Evolutionary conservation across 2,888 invertebrate genomes (phyloP).

Genomic region (Laspeyria flexula): DNA sequence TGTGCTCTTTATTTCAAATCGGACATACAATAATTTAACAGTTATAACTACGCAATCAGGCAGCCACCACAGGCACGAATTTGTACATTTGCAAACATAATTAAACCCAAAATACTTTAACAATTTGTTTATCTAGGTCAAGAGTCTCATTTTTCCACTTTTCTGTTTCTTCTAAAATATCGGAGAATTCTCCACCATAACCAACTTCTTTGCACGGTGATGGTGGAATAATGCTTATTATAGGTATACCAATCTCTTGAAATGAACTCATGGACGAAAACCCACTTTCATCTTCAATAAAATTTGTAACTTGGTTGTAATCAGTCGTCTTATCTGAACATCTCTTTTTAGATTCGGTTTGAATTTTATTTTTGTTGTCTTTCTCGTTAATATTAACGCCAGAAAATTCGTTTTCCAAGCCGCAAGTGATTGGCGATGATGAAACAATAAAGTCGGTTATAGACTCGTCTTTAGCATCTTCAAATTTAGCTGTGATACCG

Average conservation of each 20-base stretch:
- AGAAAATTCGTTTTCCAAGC: slow-evolving; percentile 60
- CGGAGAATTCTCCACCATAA: slow-evolving; percentile 63
- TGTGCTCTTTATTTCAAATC: slow-evolving; percentile 29
- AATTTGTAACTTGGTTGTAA: slow-evolving; percentile 66
- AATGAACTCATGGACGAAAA: slow-evolving; percentile 95
- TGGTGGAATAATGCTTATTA: slow-evolving; percentile 81
- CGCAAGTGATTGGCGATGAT: slow-evolving; percentile 54
- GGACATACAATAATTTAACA: slow-evolving; percentile 42
- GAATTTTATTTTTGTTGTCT: slow-evolving; percentile 39
- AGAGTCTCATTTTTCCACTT: slow-evolving; percentile 71
- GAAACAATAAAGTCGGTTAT: slow-evolving; percentile 56
- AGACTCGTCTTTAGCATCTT: slow-evolving; percentile 51
- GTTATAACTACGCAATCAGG: slow-evolving; percentile 32
- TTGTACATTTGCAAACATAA: slow-evolving; percentile 53
- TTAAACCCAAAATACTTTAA: slow-evolving; percentile 82
- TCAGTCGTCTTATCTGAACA: slow-evolving; percentile 60
- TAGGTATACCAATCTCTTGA: slow-evolving; percentile 92
- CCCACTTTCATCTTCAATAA: slow-evolving; percentile 92
- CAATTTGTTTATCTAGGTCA: slow-evolving; percentile 71
- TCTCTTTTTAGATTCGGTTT: slow-evolving; percentile 35
- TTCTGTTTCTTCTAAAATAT: slow-evolving; percentile 59
- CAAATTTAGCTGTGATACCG: slow-evolving; percentile 51
- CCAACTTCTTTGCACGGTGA: slow-evolving; percentile 77
- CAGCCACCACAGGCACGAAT: slow-evolving; percentile 46
- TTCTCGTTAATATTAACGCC: slow-evolving; percentile 54